Percentiles rank a stretch among this genome's conserved stretches.
These are phyloP conservation scores for Centrocercus urophasianus DNA, from an alignment of 2,113 vertebrate genomes.

Conservation along the genomic window DNA sequence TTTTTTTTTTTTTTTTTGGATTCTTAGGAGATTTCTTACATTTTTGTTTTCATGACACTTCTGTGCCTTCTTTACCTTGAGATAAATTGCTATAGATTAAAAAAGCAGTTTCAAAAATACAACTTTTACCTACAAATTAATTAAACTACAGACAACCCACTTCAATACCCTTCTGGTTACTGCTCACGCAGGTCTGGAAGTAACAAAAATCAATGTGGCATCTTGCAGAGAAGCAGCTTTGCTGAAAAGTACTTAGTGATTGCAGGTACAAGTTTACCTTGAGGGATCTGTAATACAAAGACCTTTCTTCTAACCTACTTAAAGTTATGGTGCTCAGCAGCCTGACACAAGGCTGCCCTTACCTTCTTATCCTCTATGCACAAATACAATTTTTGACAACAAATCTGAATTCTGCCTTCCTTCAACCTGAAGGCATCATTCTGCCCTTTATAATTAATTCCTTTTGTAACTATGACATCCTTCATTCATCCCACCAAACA, in stretches of 20 bases:
- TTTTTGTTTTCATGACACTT: conserved; percentile 16
- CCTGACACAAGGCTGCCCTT: neutral
- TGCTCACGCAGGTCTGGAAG: neutral
- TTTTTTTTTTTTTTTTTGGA: neutral
- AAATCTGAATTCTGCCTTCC: neutral
- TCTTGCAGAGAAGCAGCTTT: conserved; percentile 4
- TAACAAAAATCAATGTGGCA: neutral
- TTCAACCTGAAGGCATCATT: neutral
- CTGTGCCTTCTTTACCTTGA: neutral
- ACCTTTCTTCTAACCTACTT: neutral
- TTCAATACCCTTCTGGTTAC: neutral
- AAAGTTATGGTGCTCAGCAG: neutral
- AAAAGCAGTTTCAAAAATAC: conserved; percentile 11
- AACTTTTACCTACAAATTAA: neutral
- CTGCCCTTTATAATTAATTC: neutral
- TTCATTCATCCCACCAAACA: neutral
- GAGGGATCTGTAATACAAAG: neutral
- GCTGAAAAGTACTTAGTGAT: neutral
- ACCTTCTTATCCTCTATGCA: neutral
- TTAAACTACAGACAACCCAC: neutral
- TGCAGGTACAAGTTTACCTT: neutral
- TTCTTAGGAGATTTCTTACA: neutral
- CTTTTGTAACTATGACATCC: neutral
- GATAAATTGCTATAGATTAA: conserved; percentile 22
- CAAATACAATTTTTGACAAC: neutral